phyloP scores from a whole-genome alignment of 2,888 invertebrate species.

The Hololepta plana region DNA sequence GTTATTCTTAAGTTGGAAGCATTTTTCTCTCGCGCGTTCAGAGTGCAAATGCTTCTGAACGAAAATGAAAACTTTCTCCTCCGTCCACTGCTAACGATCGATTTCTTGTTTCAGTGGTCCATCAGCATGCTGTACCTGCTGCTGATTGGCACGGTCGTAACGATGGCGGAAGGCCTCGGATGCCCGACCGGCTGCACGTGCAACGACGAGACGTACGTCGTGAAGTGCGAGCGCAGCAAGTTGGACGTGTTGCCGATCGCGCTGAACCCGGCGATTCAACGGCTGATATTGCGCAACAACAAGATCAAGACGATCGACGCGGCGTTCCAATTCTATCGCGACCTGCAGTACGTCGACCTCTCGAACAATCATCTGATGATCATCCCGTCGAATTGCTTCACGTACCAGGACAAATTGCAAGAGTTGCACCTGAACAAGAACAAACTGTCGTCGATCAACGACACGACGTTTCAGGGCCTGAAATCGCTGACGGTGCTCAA shows the following conservation, averaged over 20 bases:
- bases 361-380: conserved; percentile 71
- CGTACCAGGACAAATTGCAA: conserved; percentile 62
- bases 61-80: too few species aligned
- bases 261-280: conserved; percentile 75
- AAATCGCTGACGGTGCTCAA: conserved; percentile 63
- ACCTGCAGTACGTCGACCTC: conserved; percentile 68
- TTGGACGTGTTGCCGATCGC: conserved; percentile 82
- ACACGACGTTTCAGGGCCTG: conserved; percentile 63
- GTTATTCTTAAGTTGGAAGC: too few species aligned
- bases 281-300: conserved; percentile 68
- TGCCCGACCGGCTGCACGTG: conserved; percentile 80
- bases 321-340: conserved; percentile 75
- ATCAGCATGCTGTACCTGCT: conserved; percentile 13
- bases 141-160: conserved; percentile 12
- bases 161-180: conserved; percentile 38
- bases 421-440: conserved; percentile 72
- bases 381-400: conserved; percentile 62
- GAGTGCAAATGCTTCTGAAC: too few species aligned
- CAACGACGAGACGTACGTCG: conserved; percentile 76
- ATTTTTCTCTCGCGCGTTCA: too few species aligned
- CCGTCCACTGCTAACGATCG: too few species aligned
- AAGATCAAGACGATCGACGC: conserved; percentile 78
- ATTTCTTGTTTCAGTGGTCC: conserved; percentile 16
- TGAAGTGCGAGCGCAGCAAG: conserved; percentile 69
- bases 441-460: conserved; percentile 63